These are phyloP conservation scores for Pteronotus mesoamericanus DNA, from an alignment of 2,797 vertebrate genomes.

Conservation along the genomic window DNA sequence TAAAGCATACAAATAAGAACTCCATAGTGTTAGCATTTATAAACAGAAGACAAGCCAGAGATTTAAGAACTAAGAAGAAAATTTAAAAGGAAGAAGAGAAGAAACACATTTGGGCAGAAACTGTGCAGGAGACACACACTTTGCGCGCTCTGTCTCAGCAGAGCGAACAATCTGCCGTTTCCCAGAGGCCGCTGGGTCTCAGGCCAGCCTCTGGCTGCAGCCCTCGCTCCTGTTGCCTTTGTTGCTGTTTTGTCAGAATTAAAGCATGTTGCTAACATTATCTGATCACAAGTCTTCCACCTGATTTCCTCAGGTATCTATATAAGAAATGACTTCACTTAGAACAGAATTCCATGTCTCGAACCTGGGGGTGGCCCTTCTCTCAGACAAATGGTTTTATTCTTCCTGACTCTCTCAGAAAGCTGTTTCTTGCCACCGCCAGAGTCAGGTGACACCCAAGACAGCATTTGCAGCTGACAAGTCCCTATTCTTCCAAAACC, in stretches of 20 bases:
- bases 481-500: not conserved
- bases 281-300: not conserved
- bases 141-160: not conserved
- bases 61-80: not conserved
- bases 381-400: not conserved
- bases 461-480: not conserved
- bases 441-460: not conserved
- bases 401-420: not conserved
- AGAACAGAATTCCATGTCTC: not conserved
- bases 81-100: not conserved
- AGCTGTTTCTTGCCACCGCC: not conserved
- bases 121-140: not conserved
- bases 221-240: not conserved
- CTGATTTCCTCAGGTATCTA: not conserved
- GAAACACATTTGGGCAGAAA: not conserved
- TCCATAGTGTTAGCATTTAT: not conserved
- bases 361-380: not conserved
- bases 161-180: not conserved
- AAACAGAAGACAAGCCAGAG: not conserved
- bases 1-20: not conserved
- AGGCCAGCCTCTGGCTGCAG: too few species aligned
- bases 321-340: not conserved
- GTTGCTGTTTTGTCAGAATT: not conserved
- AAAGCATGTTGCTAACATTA: not conserved
- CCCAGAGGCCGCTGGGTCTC: rapidly evolving